A percentile compares a stretch with the other conserved stretches of the same genome.
Evolutionary conservation across 2,113 vertebrate species (phyloP).

Genomic region (Chaenocephalus aceratus): DNA sequence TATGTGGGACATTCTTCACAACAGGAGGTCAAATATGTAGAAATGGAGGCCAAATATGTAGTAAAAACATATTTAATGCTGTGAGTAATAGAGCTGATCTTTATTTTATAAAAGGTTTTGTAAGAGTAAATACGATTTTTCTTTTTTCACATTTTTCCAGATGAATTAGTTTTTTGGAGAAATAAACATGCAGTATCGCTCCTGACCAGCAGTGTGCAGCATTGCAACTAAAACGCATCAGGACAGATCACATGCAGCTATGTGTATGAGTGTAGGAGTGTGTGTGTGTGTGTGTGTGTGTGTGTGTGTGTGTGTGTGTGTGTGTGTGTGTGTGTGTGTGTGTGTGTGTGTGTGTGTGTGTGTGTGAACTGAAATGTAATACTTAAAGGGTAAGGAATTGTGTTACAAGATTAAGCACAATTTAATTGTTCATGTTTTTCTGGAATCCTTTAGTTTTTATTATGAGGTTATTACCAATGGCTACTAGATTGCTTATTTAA

Average conservation of each 20-base stretch:
- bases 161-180: background rate
- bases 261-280: background rate
- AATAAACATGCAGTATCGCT: constrained; percentile 6
- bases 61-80: constrained; percentile 35
- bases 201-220: constrained; percentile 56
- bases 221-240: constrained; percentile 31
- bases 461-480: too few species aligned
- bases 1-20: constrained; percentile 46
- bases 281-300: background rate
- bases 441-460: too few species aligned
- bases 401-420: too few species aligned
- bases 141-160: background rate
- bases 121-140: background rate
- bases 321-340: background rate
- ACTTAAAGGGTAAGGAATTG: too few species aligned
- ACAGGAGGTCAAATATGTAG: constrained; percentile 46
- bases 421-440: too few species aligned
- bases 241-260: background rate
- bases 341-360: background rate
- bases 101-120: background rate
- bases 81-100: background rate
- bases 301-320: background rate
- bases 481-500: too few species aligned
- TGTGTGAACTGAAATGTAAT: background rate
- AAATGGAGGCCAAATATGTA: constrained; percentile 45